These are phyloP conservation scores for Catharus ustulatus DNA, from an alignment of 2,797 vertebrate genomes.

Conservation along the genomic window DNA sequence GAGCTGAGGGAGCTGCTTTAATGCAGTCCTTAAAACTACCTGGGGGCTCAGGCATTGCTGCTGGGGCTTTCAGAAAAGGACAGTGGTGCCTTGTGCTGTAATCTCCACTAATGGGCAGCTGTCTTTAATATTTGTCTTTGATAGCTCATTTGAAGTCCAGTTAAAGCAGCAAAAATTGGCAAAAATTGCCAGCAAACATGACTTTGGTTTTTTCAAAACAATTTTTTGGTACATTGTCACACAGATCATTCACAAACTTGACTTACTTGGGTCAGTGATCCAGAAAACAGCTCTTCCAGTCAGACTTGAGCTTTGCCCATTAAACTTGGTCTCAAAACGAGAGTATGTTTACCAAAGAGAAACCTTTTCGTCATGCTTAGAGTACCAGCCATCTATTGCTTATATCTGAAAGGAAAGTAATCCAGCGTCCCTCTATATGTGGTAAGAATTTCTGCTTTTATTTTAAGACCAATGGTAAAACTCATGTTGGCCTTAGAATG, in stretches of 20 bases:
- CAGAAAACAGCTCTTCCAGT: slow-evolving; percentile 8
- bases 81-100: not conserved
- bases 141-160: not conserved
- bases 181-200: not conserved
- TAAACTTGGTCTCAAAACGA: slow-evolving; percentile 7
- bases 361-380: not conserved
- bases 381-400: not conserved
- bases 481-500: not conserved
- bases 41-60: not conserved
- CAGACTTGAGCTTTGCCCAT: not conserved
- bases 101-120: not conserved
- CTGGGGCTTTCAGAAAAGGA: not conserved
- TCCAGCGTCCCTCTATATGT: not conserved
- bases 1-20: not conserved
- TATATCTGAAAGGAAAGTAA: not conserved
- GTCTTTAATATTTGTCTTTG: not conserved
- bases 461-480: not conserved
- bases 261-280: not conserved
- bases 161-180: not conserved
- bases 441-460: not conserved
- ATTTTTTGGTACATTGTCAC: not conserved
- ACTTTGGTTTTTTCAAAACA: not conserved
- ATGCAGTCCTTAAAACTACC: not conserved
- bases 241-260: not conserved
- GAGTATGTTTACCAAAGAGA: not conserved